These are phyloP conservation scores for Drosophila anceps DNA, from an alignment of 2,888 invertebrate species.

Conservation along the genomic window DNA sequence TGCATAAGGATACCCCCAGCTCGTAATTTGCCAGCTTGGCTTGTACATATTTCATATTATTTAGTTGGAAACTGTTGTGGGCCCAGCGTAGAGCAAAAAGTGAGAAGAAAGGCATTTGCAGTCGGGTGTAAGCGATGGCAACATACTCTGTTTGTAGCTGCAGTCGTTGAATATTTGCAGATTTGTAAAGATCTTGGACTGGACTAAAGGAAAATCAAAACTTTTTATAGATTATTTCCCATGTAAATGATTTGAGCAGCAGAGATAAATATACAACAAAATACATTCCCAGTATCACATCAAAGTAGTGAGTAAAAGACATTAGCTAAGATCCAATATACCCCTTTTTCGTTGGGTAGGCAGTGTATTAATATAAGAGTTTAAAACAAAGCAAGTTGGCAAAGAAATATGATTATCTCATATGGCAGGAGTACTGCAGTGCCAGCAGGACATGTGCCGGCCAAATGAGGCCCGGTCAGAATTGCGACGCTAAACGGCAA, in stretches of 20 bases:
- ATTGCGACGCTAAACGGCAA: slow-evolving; percentile 39
- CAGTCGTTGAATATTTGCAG: neutral
- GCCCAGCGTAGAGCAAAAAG: slow-evolving; percentile 8
- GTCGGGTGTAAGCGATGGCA: neutral
- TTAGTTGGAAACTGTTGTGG: slow-evolving; percentile 62
- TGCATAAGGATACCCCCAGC: slow-evolving; percentile 49
- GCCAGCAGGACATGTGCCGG: slow-evolving; percentile 49
- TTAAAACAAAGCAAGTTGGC: slow-evolving; percentile 42
- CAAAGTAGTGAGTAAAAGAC: too few relatives aligned
- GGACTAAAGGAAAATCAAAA: neutral
- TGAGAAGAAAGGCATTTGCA: slow-evolving; percentile 1
- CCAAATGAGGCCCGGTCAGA: slow-evolving; percentile 38
- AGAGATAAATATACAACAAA: too few relatives aligned
- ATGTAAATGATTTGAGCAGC: too few relatives aligned
- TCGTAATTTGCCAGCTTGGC: slow-evolving; percentile 77
- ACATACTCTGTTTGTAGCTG: neutral
- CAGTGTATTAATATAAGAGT: slow-evolving; percentile 9
- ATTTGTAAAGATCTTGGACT: too few relatives aligned
- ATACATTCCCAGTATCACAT: too few relatives aligned
- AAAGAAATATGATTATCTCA: slow-evolving; percentile 79
- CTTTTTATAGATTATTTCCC: neutral
- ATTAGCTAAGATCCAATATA: neutral
- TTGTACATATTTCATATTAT: slow-evolving; percentile 77
- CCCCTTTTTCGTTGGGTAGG: neutral
- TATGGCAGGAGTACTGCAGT: slow-evolving; percentile 65